Base-by-base conservation (phyloP, 2,888 invertebrate genomes). In the Metalampra italica region DNA sequence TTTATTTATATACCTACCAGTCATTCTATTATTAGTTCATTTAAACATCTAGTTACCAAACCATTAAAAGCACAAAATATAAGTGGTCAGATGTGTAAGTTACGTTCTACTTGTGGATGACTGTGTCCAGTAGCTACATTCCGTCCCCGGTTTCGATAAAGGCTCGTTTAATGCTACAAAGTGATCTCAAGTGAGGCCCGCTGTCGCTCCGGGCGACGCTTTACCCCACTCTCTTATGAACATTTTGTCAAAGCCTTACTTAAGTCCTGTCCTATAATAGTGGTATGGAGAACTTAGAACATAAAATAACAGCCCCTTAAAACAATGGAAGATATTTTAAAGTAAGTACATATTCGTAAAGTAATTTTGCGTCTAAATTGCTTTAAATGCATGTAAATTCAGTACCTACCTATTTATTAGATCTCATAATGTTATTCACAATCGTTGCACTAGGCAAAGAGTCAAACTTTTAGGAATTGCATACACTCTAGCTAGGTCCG, bases 91-190 rank as follows among this genome's bases (percentile, higher is more conserved):
- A 13, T 39, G 36, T 34, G 44, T 38, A 34, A 51, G 50, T 72
- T 71, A 76, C 72, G 49, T 71, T 53, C 61, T 71, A 62, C 15
- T 43, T 51, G 40, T 30, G 46, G 54, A 50, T 54, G 59, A 56
- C 46, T 47, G 55, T 66, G 77, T 78, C 75, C 75, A 57, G 68
- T 64, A 57, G 60, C 64, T 60, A 56, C 52, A 59, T 14, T 39
- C 39, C 14, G 39, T 56, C 55, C 60, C 56, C 60, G 68, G 62
- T 65, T 68, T 64, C 71, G 68, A 76, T 80, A 80, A 81, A 82
- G 78, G 74, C 64, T 59, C 74, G 71, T 75, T 79, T 82, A 84
- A 82, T 75, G 72, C 75, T 77, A 80, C 84, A 86, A 87, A 87
- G 87, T 76, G 82, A 78, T 74, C 71, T 75, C 62, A 56, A 75